Percentiles rank a stretch among this genome's conserved stretches.
Conservation (phyloP, 2,113 vertebrate genomes). For the Donacobius atricapilla region DNA sequence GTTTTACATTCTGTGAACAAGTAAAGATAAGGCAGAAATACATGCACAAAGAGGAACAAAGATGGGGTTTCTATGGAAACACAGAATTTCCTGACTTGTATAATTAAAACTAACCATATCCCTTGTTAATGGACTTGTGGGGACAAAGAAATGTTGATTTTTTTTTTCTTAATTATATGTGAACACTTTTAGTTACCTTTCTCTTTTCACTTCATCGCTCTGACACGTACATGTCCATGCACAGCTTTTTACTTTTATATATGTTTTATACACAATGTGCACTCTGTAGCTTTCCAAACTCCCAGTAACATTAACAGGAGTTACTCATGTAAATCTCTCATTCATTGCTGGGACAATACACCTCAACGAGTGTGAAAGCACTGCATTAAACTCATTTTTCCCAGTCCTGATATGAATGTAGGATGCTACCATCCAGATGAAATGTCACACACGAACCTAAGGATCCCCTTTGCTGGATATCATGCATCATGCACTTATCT, state of each 20-base stretch:
- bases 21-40: neutral
- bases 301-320: neutral
- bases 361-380: neutral
- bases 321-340: neutral
- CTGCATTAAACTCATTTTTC: slow-evolving; percentile 11
- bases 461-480: neutral
- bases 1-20: neutral
- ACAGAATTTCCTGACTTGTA: slow-evolving; percentile 22
- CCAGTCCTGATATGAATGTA: neutral
- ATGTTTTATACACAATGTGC: neutral
- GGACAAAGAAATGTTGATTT: neutral
- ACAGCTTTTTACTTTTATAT: neutral
- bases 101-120: slow-evolving; percentile 46
- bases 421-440: neutral
- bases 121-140: neutral
- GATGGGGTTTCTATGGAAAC: slow-evolving; percentile 61
- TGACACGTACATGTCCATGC: fast-evolving
- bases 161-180: neutral
- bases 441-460: neutral
- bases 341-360: neutral
- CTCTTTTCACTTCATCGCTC: neutral
- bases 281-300: neutral
- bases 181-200: neutral
- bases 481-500: neutral
- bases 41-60: neutral